Evolutionary conservation across 2,113 vertebrate species (phyloP).

Genomic region (Daubentonia madagascariensis): DNA sequence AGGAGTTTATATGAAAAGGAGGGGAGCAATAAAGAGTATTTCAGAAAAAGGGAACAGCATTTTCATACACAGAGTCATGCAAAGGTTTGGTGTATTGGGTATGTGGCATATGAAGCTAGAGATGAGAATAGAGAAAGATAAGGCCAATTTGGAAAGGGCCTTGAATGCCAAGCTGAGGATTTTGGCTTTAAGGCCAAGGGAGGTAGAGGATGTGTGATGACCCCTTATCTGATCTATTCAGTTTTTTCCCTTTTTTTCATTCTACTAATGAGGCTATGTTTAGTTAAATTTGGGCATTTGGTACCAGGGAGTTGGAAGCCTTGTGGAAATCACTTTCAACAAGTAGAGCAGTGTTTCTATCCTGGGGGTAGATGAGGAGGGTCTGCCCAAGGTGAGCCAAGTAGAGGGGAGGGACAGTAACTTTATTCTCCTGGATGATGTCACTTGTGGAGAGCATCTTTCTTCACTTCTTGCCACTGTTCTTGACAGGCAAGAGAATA

Average conservation of each 20-base stretch:
- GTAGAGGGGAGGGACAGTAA: not conserved
- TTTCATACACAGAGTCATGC: not conserved
- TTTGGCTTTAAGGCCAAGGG: not conserved
- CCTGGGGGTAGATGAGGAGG: not conserved
- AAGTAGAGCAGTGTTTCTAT: constrained; percentile 1
- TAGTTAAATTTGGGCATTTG: constrained; percentile 6
- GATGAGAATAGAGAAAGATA: not conserved
- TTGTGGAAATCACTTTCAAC: constrained; percentile 14
- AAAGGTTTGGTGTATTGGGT: not conserved
- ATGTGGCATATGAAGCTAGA: not conserved
- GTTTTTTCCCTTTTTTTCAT: not conserved
- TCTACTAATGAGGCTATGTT: constrained; percentile 26
- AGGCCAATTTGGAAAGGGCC: not conserved
- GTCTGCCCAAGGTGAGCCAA: not conserved
- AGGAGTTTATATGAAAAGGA: constrained; percentile 45
- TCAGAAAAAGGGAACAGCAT: not conserved
- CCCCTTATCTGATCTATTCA: not conserved
- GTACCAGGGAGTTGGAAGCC: not conserved
- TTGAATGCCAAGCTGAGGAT: not conserved
- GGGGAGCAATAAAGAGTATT: not conserved
- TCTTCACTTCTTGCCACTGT: not conserved
- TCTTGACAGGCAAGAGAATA: not conserved
- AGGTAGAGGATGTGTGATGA: not conserved
- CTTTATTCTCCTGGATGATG: not conserved
- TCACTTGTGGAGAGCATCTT: not conserved